Evolutionary conservation across 2,113 vertebrate genomes (phyloP).

Genomic region (Paralichthys olivaceus): DNA sequence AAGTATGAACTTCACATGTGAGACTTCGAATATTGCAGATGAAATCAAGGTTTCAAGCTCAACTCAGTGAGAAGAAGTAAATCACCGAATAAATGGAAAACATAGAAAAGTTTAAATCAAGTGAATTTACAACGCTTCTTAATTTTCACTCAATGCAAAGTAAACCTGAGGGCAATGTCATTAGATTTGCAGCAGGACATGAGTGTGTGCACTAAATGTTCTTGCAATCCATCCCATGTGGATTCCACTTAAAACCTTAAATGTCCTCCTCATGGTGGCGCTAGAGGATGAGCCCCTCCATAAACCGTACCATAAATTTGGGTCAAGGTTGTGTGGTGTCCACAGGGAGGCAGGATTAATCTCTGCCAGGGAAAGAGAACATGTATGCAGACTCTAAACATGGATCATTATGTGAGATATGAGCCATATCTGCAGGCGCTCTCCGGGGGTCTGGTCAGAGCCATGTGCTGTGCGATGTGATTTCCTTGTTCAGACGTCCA

Average conservation of each 20-base stretch:
- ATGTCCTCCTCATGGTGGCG: background rate
- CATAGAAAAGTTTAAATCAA: background rate
- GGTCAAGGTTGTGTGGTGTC: slow-evolving; percentile 66
- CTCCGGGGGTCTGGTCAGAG: slow-evolving; percentile 18
- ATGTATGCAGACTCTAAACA: slow-evolving; percentile 32
- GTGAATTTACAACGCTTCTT: background rate
- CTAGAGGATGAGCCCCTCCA: background rate
- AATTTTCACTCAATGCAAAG: too few relatives aligned
- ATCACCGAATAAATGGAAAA: background rate
- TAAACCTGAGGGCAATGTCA: too few relatives aligned
- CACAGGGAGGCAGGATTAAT: slow-evolving; percentile 57
- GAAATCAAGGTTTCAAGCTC: too few relatives aligned
- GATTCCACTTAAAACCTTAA: background rate
- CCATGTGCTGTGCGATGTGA: slow-evolving; percentile 8
- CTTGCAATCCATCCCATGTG: background rate
- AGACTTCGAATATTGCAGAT: too few relatives aligned
- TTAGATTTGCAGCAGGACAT: too few relatives aligned
- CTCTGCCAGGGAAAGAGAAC: slow-evolving; percentile 50
- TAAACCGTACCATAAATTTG: slow-evolving; percentile 46
- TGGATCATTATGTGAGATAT: slow-evolving; percentile 35
- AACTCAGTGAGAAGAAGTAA: too few relatives aligned
- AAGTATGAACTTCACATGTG: too few relatives aligned
- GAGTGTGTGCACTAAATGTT: too few relatives aligned
- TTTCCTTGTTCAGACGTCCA: slow-evolving; percentile 7
- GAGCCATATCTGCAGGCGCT: slow-evolving; percentile 12